These are phyloP conservation scores for Tiliacea aurago DNA, from an alignment of 2,888 invertebrate genomes.

Conservation along the genomic window DNA sequence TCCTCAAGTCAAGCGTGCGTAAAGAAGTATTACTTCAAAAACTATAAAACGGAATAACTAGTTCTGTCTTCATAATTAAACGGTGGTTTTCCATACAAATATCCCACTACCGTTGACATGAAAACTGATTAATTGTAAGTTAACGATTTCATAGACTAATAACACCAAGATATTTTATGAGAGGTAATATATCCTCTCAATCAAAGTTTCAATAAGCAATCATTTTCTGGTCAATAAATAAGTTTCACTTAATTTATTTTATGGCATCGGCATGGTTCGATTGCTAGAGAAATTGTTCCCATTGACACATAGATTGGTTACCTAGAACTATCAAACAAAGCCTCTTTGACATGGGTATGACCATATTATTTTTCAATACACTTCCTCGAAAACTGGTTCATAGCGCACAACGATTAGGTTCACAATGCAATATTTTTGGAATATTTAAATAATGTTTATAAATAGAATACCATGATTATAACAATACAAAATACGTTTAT, in stretches of 20 bases:
- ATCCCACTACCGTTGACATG: not conserved
- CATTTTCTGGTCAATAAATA: conserved; percentile 9
- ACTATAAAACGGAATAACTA: not conserved
- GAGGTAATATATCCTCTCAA: conserved; percentile 7
- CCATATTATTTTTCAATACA: too few species aligned
- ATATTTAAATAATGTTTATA: too few species aligned
- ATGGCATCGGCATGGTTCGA: not conserved
- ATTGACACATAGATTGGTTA: conserved; percentile 1
- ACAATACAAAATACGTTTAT: too few species aligned
- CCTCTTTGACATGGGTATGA: not conserved
- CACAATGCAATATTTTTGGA: too few species aligned
- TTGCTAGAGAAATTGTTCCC: conserved; percentile 6
- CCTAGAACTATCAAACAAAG: conserved; percentile 1
- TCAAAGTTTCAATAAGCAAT: conserved; percentile 12
- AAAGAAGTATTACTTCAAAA: too few species aligned
- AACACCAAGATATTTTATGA: conserved; percentile 3
- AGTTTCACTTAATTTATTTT: conserved; percentile 1
- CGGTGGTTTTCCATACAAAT: not conserved
- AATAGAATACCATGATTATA: too few species aligned
- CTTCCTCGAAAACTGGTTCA: too few species aligned
- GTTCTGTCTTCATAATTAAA: not conserved
- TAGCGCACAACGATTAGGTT: too few species aligned
- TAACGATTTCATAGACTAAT: conserved; percentile 8
- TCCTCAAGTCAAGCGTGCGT: too few species aligned
- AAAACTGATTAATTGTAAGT: not conserved